Evolutionary conservation across 2,113 vertebrate species (phyloP).

Genomic region (Rhynchomys soricoides): DNA sequence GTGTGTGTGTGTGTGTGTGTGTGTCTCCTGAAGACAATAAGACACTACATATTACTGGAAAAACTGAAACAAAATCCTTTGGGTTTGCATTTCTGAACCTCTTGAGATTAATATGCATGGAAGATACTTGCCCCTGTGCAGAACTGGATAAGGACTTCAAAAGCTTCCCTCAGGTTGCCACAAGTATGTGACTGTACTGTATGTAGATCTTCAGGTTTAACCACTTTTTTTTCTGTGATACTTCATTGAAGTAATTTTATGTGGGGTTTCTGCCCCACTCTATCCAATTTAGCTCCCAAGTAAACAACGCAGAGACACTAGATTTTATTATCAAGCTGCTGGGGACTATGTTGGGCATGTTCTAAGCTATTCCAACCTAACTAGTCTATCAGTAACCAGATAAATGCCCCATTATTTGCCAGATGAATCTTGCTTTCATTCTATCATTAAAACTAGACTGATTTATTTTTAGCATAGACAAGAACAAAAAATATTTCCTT

Average conservation of each 20-base stretch:
- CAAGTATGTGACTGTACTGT: background rate
- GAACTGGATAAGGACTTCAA: background rate
- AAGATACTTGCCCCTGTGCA: background rate
- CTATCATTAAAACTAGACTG: conserved; percentile 8
- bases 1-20: no score
- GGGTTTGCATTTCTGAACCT: background rate
- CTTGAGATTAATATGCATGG: background rate
- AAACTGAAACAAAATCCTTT: background rate
- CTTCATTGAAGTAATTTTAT: no score
- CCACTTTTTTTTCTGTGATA: background rate
- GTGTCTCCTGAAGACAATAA: background rate
- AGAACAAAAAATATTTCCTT: conserved; percentile 12
- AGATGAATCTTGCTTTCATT: background rate
- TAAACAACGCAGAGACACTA: no score
- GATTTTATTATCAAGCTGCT: no score
- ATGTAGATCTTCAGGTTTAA: background rate
- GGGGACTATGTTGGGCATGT: no score
- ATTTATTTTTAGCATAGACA: conserved; percentile 18
- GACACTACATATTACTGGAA: background rate
- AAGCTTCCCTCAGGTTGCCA: background rate
- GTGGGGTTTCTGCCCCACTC: no score
- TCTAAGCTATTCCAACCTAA: no score
- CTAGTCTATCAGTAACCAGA: no score
- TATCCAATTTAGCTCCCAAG: no score
- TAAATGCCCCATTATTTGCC: no score